Percentiles rank a stretch among this genome's conserved stretches.
These are phyloP conservation scores for Elanus axillaris DNA, from an alignment of 2,113 vertebrate species.

Conservation along the genomic window DNA sequence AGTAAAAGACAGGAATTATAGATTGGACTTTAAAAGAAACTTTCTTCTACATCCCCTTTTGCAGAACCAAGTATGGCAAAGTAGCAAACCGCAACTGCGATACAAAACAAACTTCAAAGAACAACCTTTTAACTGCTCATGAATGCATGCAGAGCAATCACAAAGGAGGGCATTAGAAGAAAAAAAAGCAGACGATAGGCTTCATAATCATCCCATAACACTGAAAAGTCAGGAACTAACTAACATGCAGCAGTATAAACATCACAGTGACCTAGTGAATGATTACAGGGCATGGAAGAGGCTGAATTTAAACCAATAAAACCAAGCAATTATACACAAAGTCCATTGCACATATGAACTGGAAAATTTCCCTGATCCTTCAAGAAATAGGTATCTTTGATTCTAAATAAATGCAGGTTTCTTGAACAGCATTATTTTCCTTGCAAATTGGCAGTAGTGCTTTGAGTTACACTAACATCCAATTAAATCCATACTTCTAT, in stretches of 20 bases:
- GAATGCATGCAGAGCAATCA: background rate
- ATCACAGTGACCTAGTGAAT: background rate
- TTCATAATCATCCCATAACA: background rate
- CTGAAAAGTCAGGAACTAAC: background rate
- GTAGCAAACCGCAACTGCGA: background rate
- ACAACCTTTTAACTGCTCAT: background rate
- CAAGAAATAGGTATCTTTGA: background rate
- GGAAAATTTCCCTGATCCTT: background rate
- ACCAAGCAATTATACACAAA: background rate
- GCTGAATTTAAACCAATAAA: background rate
- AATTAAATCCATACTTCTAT: background rate
- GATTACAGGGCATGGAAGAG: background rate
- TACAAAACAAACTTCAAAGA: background rate
- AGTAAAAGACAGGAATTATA: background rate
- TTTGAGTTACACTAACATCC: background rate
- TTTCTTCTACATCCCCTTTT: background rate
- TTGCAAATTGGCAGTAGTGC: background rate
- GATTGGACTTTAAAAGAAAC: background rate
- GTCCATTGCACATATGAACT: background rate
- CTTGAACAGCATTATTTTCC: background rate
- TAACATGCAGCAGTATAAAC: background rate
- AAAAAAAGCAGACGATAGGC: background rate
- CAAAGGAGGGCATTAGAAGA: background rate
- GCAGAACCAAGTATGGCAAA: background rate
- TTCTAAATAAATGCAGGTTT: background rate